These are phyloP conservation scores for Cryptophagus acutangulus DNA, from an alignment of 2,888 invertebrate genomes.

Conservation along the genomic window DNA sequence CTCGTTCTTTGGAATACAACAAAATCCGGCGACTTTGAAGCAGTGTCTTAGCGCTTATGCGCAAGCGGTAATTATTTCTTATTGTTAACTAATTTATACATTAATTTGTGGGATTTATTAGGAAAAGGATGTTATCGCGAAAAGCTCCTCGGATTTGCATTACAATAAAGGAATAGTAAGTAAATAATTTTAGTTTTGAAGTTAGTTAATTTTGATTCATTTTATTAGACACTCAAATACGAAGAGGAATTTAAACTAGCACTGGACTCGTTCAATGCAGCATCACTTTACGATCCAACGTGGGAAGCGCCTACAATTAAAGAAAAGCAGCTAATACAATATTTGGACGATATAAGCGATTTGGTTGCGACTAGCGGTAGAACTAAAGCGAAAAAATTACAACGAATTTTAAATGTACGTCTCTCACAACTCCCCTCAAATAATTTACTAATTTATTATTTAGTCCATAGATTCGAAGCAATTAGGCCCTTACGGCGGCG, in stretches of 20 bases:
- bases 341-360: slow-evolving; percentile 60
- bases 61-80: slow-evolving; percentile 60
- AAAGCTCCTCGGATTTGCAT: slow-evolving; percentile 72
- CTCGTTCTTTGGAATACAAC: slow-evolving; percentile 69
- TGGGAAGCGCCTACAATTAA: slow-evolving; percentile 67
- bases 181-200: slow-evolving; percentile 25
- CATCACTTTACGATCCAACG: slow-evolving; percentile 66
- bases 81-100: neutral
- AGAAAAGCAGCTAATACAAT: slow-evolving; percentile 58
- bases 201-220: too few relatives aligned
- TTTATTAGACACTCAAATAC: slow-evolving; percentile 66
- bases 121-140: slow-evolving; percentile 67
- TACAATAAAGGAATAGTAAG: slow-evolving; percentile 81
- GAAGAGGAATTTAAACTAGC: slow-evolving; percentile 72
- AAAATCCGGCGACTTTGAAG: slow-evolving; percentile 66
- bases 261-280: slow-evolving; percentile 62
- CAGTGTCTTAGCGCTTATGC: slow-evolving; percentile 74
- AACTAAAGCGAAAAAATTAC: slow-evolving; percentile 66
- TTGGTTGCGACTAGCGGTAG: slow-evolving; percentile 65
- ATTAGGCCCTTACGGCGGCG: slow-evolving; percentile 64
- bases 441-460: slow-evolving; percentile 11
- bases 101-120: slow-evolving; percentile 35
- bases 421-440: slow-evolving; percentile 3
- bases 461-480: slow-evolving; percentile 63
- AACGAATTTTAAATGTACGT: slow-evolving; percentile 61